Base-by-base conservation (phyloP, 2,888 invertebrate genomes). In the Plemyria rubiginata region DNA sequence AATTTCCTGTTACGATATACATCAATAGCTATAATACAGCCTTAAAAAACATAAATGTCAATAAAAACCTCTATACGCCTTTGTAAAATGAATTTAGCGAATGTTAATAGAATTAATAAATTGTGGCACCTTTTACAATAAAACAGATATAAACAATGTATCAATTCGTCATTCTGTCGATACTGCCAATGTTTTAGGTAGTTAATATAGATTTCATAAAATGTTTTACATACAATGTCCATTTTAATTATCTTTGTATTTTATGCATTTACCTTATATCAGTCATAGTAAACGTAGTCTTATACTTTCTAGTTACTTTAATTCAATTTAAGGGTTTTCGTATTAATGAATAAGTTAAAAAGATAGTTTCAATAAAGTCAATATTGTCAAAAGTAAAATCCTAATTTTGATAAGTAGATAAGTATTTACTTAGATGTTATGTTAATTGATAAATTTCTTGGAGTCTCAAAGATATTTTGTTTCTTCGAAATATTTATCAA, bases 401-500 rank as follows among this genome's bases (percentile, higher is more conserved):
- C 22, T 60, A 54, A 32, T 36, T 29, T 15, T 38, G 16, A 29
- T 48, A 29, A 52, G 13, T 59, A 58, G 16, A 43, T 51, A 38
- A 45, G 60, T 60, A 29, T 45, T 45, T 54, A 50, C 32, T 50
- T 45, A 51, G 45, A 51, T 40, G 45, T 55, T 55, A 55, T 32
- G 51, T 51, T 13, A 45, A 60, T 63, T 58, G 90, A 92, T 89
- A 90, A 81, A 80, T 80, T 78, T 85, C 89, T 92, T 82, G 91
- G 88, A 92, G 85, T 80, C 83, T 79, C 82, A 84, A 90, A 85
- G 70, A 45, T n/a, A 46, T 38, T 65, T 89, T 85, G 85, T 77
- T 81, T 82, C 84, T 90, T 90, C 82, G 86, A 92, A 79, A 83
- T 74, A 80, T 78, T 85, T 90, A 90, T 91, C 90, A 77, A 58